phyloP scores from a whole-genome alignment of 2,797 vertebrate genomes.

The Rhyacichthys aspro region DNA sequence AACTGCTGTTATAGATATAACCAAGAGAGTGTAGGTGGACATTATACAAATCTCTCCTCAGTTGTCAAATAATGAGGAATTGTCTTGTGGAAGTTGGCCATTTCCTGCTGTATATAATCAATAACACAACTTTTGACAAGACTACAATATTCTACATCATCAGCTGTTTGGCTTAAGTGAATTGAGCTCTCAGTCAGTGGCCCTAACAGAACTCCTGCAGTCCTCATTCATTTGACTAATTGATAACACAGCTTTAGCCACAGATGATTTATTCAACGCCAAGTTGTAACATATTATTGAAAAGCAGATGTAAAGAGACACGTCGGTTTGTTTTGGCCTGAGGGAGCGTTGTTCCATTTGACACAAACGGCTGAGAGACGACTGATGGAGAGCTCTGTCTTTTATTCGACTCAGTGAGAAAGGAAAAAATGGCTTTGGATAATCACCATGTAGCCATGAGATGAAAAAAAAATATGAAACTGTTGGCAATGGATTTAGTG shows the following conservation, averaged over 20 bases:
- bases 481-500: conserved; percentile 87
- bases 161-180: conserved; percentile 43
- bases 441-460: conserved; percentile 86
- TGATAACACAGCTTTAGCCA: conserved; percentile 61
- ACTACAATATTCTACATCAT: conserved; percentile 41
- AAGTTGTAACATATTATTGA: conserved; percentile 78
- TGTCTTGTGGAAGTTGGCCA: no score
- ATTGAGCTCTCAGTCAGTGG: conserved; percentile 40
- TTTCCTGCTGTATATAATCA: not conserved
- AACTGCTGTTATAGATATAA: no score
- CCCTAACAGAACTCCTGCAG: conserved; percentile 37
- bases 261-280: conserved; percentile 67
- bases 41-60: no score
- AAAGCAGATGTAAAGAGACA: conserved; percentile 73
- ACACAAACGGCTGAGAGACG: conserved; percentile 82
- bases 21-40: no score
- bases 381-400: conserved; percentile 86
- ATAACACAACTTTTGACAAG: conserved; percentile 29
- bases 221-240: conserved; percentile 69
- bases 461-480: conserved; percentile 74
- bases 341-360: conserved; percentile 74
- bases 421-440: conserved; percentile 90
- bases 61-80: no score
- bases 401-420: conserved; percentile 88
- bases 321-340: conserved; percentile 82